Evolutionary conservation across 1,140 invertebrate genomes (phyloP).

Genomic region (Trachelipus rathkii): DNA sequence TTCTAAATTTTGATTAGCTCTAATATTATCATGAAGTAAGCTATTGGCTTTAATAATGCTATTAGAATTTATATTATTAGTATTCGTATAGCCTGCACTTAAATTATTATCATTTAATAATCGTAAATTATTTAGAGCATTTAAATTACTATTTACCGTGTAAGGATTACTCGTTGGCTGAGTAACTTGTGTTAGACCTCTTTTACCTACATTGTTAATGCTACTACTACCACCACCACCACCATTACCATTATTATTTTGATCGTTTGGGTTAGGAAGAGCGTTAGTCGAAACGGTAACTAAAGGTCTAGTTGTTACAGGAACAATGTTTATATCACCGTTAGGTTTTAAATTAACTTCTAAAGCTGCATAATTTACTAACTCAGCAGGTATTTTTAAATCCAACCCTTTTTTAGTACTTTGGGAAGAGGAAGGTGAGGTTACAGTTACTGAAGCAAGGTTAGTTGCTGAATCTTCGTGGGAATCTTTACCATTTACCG

Average conservation of each 20-base stretch:
- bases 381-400: slow-evolving; percentile 37
- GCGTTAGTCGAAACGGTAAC: neutral
- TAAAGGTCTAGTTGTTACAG: neutral
- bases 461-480: neutral
- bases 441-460: neutral
- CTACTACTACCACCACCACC: neutral
- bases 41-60: slow-evolving; percentile 11
- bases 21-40: slow-evolving; percentile 19
- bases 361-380: slow-evolving; percentile 30
- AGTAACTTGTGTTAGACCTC: neutral
- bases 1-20: neutral
- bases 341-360: slow-evolving; percentile 42
- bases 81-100: neutral
- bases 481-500: neutral
- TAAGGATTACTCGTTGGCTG: neutral
- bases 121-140: neutral
- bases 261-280: neutral
- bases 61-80: slow-evolving; percentile 1
- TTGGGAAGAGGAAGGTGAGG: neutral
- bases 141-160: neutral
- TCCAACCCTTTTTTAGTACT: neutral
- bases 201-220: neutral
- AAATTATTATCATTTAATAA: neutral
- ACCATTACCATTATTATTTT: neutral
- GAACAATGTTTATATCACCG: slow-evolving; percentile 33